Evolutionary conservation across 2,113 vertebrate species (phyloP).

Genomic region (Irena cyanogastra): DNA sequence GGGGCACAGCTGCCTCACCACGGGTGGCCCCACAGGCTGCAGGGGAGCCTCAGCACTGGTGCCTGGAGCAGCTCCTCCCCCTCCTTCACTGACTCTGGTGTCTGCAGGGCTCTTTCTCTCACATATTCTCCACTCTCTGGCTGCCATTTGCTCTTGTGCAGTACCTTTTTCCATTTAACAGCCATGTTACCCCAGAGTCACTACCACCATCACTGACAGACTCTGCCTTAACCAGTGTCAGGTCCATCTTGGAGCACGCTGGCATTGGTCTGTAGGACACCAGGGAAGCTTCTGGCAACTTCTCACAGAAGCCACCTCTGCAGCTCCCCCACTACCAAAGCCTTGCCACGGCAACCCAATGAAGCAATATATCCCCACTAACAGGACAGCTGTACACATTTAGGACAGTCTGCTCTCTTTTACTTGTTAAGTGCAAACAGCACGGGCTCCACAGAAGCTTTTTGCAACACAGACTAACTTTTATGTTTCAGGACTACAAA

Average conservation of each 20-base stretch:
- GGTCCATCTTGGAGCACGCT: background rate
- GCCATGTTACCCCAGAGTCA: background rate
- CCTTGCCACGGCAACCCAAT: background rate
- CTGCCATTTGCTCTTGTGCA: background rate
- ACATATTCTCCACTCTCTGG: background rate
- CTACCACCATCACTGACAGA: background rate
- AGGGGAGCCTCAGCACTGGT: background rate
- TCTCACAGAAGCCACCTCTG: background rate
- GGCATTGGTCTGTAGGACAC: background rate
- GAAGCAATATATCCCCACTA: background rate
- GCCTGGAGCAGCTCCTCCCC: background rate
- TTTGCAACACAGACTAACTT: background rate
- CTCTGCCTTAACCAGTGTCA: accelerated
- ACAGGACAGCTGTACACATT: background rate
- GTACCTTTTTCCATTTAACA: background rate
- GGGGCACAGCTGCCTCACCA: background rate
- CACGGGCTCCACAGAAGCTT: background rate
- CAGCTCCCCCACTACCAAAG: background rate
- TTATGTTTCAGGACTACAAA: background rate
- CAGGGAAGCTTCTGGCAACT: background rate
- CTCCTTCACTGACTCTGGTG: background rate
- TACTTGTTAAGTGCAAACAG: background rate
- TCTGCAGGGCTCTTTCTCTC: background rate
- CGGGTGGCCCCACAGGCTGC: accelerated
- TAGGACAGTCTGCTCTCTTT: background rate